These are phyloP conservation scores for Solen grandis DNA, from an alignment of 1,140 invertebrate species.

Conservation along the genomic window DNA sequence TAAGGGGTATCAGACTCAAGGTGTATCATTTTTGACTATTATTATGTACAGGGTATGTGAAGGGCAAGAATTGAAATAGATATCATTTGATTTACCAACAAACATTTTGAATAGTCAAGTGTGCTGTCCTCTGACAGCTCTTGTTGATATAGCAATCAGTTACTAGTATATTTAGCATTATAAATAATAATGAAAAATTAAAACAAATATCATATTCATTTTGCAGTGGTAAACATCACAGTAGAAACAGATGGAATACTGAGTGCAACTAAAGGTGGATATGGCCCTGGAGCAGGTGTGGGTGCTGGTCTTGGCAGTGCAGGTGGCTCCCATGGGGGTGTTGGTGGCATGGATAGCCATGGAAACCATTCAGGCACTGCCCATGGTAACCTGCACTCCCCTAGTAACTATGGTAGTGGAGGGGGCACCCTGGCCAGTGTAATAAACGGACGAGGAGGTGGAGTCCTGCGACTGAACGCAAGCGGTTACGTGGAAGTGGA, in stretches of 20 bases:
- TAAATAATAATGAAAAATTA: too few species aligned
- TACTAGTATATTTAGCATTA: too few species aligned
- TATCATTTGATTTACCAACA: too few species aligned
- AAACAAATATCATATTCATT: too few species aligned
- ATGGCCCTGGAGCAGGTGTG: conserved; percentile 61
- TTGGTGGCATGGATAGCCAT: conserved; percentile 65
- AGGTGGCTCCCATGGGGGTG: conserved; percentile 70
- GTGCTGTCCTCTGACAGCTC: too few species aligned
- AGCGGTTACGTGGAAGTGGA: conserved; percentile 65
- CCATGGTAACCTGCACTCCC: conserved; percentile 56
- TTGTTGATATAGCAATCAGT: too few species aligned
- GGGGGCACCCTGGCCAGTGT: conserved; percentile 43
- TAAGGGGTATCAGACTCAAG: too few species aligned
- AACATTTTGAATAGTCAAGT: too few species aligned
- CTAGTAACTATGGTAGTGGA: conserved; percentile 68
- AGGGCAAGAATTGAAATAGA: too few species aligned
- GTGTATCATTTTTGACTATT: too few species aligned
- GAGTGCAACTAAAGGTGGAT: conserved; percentile 63
- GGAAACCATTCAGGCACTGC: conserved; percentile 40
- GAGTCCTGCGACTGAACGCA: conserved; percentile 63
- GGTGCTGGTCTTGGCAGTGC: conserved; percentile 53
- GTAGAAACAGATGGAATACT: conserved; percentile 70
- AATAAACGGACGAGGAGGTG: conserved; percentile 62
- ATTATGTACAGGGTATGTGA: too few species aligned
- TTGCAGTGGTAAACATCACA: conserved; percentile 72